Base-by-base conservation (phyloP, 2,797 vertebrate genomes). In the Peromyscus eremicus region DNA sequence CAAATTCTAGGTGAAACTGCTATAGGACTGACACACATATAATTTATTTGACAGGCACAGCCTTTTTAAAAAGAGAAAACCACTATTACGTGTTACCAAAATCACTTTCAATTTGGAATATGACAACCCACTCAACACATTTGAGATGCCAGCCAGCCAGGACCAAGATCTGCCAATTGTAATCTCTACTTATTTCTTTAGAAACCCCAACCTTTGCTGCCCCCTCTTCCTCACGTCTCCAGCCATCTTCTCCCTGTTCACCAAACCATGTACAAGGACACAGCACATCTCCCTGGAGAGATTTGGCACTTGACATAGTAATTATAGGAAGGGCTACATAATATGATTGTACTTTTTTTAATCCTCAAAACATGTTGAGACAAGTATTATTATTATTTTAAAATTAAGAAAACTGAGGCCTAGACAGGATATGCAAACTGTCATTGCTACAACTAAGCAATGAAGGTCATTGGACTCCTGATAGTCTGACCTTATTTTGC, bases 31-130 rank as follows among this genome's bases (percentile, higher is more conserved):
- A 97, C 96, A 97, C 68, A 94, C 52, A 94, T 96, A 87, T 96
- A 95, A 97, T 97, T 97, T 96, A 96, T 96, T 92, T 98, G 95
- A 97, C 97, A 97, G 93, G 82, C 57, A 10, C 3, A 89, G 88
- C 77, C 73, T 60, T 96, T 96, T 93, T 52, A 6, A 97, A 94
- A 94, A 92, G 82, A 94, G 92, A 97, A 97, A 97, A 95, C 91
- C 49, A 0, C 83, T 87, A 97, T 97, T 96, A 96, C 95, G 87
- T 97, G 96, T 95, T 97, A 98, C 70, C 95, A 88, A 95, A 96
- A 96, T 98, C 95, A 95, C 76, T 95, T 96, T 92, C 0, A 11
- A 92, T 96, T 95, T 97, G 80, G 91, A 94, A 86, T 94, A 94
- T 81, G 85, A 96, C 83, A 96, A 85, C 68, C 34, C 21, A 57